Base-by-base conservation (phyloP, 2,888 invertebrate species). In the Ophioninae sp. region DNA sequence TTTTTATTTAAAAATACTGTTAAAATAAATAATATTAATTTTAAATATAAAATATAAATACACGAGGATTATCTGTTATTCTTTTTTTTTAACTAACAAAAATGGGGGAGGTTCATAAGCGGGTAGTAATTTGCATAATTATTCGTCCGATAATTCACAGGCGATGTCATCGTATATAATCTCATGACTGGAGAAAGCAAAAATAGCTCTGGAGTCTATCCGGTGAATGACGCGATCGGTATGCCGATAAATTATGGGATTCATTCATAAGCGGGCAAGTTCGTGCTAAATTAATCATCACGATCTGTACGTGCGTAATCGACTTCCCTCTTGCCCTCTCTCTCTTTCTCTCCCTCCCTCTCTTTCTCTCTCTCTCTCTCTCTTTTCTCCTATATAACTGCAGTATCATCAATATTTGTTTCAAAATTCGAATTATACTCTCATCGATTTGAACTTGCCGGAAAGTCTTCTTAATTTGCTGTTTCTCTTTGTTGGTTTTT, bases 261-360 rank as follows among this genome's bases (percentile, higher is more conserved):
- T 78, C 39, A 65, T 69, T 67, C 17, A 85, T 69, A 64, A 44
- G 65, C 81, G 56, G 67, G 79, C 71, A 81, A 82, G 77, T 81
- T 82, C 72, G 76, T 83, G 81, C 58, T 30, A 69, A 79, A 84
- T 83, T 84, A 85, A 85, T 85, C 79, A 84, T 77, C 56, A 9
- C 22, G 67, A 23, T 22, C 37, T 68, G 39, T 68, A 69, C 69
- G 41, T 64, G 65, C 72, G 63, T 78, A 68, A 77, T 71, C 44
- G 69, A 72, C 20, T 23, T 80, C 22, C 13, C 44, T 6, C 44
- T 44, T 65, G 7, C 23, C 17, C 13, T 13, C 51, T 68, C 22
- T 30, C 51, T 56, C n/a, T 22, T 56, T 9, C 56, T 30, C 56
- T 44, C n/a, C 37, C 2, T 22, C 44, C 13, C 20, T 22, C 20